Evolutionary conservation across 2,797 vertebrate genomes (phyloP).

Genomic region (Scolopax rusticola): DNA sequence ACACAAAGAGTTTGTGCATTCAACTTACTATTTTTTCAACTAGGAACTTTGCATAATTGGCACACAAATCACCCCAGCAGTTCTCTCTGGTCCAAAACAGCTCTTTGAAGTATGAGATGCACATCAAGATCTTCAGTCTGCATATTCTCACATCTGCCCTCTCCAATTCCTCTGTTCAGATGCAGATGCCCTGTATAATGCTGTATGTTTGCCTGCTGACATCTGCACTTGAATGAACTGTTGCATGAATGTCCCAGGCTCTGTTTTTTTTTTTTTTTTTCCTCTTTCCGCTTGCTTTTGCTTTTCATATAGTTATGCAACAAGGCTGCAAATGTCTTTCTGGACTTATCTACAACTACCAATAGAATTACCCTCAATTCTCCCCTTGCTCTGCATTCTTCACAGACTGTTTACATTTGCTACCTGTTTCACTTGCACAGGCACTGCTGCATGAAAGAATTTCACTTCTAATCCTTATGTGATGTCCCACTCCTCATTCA

Average conservation of each 20-base stretch:
- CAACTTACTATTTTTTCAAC: fast-evolving
- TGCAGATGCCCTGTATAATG: not conserved
- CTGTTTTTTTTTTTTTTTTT: not conserved
- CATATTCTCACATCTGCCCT: not conserved
- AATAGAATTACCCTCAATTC: not conserved
- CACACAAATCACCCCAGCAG: not conserved
- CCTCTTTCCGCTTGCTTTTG: not conserved
- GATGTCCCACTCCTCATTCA: not conserved
- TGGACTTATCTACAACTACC: not conserved
- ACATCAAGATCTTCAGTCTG: not conserved
- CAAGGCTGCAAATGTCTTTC: not conserved
- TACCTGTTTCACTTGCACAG: not conserved
- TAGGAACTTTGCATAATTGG: not conserved
- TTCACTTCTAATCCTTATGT: not conserved
- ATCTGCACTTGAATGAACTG: not conserved
- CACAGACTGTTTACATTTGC: not conserved
- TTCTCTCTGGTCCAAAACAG: not conserved
- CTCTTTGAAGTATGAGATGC: not conserved
- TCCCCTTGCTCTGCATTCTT: not conserved
- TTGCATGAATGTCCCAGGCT: not conserved
- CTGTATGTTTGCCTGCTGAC: not conserved
- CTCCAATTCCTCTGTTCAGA: not conserved
- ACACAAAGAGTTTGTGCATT: not conserved
- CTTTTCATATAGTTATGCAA: not conserved
- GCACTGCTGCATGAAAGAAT: not conserved